Percentiles rank a stretch among this genome's conserved stretches.
Evolutionary conservation across 2,797 vertebrate genomes (phyloP).

Genomic region (Lepilemur ruficaudatus): DNA sequence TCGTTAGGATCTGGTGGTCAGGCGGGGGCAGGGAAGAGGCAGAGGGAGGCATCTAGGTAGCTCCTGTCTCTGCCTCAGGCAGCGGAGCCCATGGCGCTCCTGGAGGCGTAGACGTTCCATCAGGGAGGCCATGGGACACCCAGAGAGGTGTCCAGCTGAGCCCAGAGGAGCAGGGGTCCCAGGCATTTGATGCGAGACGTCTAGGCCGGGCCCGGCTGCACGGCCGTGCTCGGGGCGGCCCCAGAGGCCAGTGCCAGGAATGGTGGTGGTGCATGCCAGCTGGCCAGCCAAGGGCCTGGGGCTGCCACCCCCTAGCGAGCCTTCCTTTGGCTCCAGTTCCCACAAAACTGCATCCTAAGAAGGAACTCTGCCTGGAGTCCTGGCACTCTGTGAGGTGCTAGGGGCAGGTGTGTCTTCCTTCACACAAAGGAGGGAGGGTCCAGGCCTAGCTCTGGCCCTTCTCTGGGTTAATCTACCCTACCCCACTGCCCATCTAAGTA

Average conservation of each 20-base stretch:
- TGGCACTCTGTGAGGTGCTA: not conserved
- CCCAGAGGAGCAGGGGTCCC: not conserved
- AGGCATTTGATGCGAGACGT: not conserved
- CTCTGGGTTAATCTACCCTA: not conserved
- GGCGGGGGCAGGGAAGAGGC: not conserved
- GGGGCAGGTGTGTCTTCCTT: accelerated
- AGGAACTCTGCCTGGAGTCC: not conserved
- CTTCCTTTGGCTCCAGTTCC: not conserved
- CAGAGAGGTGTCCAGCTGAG: not conserved
- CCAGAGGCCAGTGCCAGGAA: not conserved
- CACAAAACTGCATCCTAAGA: not conserved
- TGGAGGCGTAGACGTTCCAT: not conserved
- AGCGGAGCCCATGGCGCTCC: not conserved
- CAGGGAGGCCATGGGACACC: not conserved
- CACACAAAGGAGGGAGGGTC: not conserved
- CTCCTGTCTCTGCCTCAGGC: not conserved
- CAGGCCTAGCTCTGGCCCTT: not conserved
- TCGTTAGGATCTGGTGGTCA: not conserved
- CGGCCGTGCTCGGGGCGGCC: not conserved
- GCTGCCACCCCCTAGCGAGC: not conserved
- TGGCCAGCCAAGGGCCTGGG: not conserved
- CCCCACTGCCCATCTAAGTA: not conserved
- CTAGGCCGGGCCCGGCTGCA: not conserved
- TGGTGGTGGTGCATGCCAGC: not conserved
- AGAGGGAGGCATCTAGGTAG: too few species aligned